Percentiles rank a stretch among this genome's conserved stretches.
These are phyloP conservation scores for Agrochola lota DNA, from an alignment of 2,888 invertebrate species.

Conservation along the genomic window DNA sequence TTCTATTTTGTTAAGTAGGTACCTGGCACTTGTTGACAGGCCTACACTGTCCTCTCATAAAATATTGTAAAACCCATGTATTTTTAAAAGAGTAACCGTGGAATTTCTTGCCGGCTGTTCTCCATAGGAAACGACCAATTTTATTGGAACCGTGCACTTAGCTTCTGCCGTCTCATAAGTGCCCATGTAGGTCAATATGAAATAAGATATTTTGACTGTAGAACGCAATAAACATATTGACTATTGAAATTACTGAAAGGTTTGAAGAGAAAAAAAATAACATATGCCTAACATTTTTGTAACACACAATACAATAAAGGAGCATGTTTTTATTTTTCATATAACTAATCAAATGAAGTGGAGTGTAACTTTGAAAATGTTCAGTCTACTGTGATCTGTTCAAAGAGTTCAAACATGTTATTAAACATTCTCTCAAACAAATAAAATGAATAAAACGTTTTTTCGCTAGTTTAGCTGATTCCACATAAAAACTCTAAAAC, in stretches of 20 bases:
- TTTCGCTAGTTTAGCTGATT: slow-evolving; percentile 26
- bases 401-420: slow-evolving; percentile 38
- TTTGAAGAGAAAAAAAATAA: neutral
- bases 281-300: neutral
- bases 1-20: too few species aligned
- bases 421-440: slow-evolving; percentile 32
- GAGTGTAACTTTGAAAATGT: slow-evolving; percentile 27
- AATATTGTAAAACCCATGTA: too few species aligned
- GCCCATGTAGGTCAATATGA: too few species aligned
- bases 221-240: too few species aligned
- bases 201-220: too few species aligned
- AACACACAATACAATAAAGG: neutral
- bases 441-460: slow-evolving; percentile 32
- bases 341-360: slow-evolving; percentile 26
- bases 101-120: too few species aligned
- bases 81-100: too few species aligned
- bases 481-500: slow-evolving; percentile 23
- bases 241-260: neutral
- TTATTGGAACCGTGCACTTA: too few species aligned
- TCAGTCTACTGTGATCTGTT: slow-evolving; percentile 34
- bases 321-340: slow-evolving; percentile 1
- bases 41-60: too few species aligned
- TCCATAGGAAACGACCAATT: too few species aligned
- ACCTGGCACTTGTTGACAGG: too few species aligned
- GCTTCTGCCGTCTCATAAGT: too few species aligned